Evolutionary conservation across 2,888 invertebrate species (phyloP).

Genomic region (Hypomecis atomaria): DNA sequence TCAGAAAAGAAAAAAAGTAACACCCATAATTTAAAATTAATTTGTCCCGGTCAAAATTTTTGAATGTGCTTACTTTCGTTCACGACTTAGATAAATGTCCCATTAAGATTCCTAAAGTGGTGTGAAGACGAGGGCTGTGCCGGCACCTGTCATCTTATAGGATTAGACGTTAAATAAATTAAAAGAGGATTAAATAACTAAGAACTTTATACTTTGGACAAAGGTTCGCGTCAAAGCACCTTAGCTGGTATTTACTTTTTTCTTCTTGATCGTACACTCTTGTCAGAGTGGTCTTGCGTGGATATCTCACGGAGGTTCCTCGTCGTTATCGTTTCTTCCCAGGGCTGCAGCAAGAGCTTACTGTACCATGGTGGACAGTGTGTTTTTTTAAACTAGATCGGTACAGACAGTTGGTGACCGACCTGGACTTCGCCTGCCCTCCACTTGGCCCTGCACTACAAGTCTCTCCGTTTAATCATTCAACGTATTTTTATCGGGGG

Average conservation of each 20-base stretch:
- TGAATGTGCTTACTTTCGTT: conserved; percentile 18
- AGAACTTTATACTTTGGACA: background rate
- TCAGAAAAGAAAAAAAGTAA: conserved; percentile 7
- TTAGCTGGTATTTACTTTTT: background rate
- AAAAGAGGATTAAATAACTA: conserved; percentile 22
- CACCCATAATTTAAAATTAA: conserved; percentile 19
- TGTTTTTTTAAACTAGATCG: no score
- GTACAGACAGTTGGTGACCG: no score
- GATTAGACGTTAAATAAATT: conserved; percentile 48
- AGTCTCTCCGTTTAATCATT: no score
- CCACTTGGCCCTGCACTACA: no score
- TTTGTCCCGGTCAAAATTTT: conserved; percentile 36
- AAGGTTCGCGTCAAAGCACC: background rate
- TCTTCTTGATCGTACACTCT: no score
- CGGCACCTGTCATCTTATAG: conserved; percentile 59
- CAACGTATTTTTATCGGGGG: no score
- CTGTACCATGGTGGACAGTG: no score
- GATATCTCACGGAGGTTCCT: no score
- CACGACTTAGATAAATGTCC: conserved; percentile 69
- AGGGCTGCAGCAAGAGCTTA: no score
- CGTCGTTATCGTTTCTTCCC: no score
- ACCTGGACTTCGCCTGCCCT: no score
- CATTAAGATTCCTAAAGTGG: conserved; percentile 69
- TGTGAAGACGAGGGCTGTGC: conserved; percentile 34
- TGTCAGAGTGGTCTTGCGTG: background rate